Evolutionary conservation across 2,113 vertebrate genomes (phyloP), one percentile per base, ranked within the genome.

Genomic region (Bubo bubo): DNA sequence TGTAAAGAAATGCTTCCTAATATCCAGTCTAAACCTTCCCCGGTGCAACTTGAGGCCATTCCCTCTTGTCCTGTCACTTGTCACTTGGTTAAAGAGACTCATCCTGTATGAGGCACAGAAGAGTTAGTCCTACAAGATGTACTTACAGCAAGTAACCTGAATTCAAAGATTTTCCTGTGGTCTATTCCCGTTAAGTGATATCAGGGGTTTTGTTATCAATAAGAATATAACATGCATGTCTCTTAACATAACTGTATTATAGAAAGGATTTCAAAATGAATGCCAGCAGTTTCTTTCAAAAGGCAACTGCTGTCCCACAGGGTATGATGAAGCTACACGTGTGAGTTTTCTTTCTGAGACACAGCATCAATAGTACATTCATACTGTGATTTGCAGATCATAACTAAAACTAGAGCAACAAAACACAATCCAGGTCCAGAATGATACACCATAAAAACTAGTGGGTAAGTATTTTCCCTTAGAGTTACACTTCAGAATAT

Each of bases 301-400:
- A 86, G 77, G 34, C 0, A 0, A 0, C 34, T n/a, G 49, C 28
- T 52, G 14, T 81, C 53, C 73, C 76, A 67, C 23, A 12, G 41
- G 26, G 50, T 66, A 27, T 8, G 45, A 71, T 37, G 80, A 71
- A 75, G 55, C 2, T 4, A 79, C 21, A 73, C 23, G 0, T 18
- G 27, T n/a, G 43, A 14, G 41, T 20, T 93, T 32, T 68, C 73
- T 60, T 75, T 37, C 63, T 5, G 5, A 83, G 30, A 39, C 32
- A 35, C 53, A 59, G 86, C 50, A 49, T 66, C 41, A 63, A 6
- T 10, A 50, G 27, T 12, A 24, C 53, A 45, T 68, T 84, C 49
- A 22, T 15, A n/a, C 52, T 30, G 35, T 34, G 52, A 81, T 75
- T 88, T 77, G 26, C 2, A 15, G 64, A 72, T 86, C 79, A 24